Conservation (phyloP, 1,140 invertebrate species). For the Bombus fervidus region DNA sequence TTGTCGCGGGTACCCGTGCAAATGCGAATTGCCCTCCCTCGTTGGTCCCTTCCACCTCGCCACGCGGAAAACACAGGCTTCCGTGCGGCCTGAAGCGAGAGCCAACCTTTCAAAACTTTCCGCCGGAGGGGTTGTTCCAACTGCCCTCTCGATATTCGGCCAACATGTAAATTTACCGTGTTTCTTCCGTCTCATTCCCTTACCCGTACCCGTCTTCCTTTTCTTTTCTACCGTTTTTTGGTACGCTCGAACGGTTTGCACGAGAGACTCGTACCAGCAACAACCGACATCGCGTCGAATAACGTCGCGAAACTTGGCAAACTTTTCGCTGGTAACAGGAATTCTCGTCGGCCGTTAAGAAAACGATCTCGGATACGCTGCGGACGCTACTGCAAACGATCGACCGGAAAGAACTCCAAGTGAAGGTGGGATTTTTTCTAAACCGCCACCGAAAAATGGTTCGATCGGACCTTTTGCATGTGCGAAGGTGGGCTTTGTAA, state of each 20-base stretch:
- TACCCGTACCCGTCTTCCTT: too few species aligned
- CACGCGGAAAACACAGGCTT: not conserved
- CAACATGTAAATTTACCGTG: constrained; percentile 23
- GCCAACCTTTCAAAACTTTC: constrained; percentile 26
- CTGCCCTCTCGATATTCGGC: constrained; percentile 30
- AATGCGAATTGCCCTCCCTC: constrained; percentile 1
- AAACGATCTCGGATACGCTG: constrained; percentile 11
- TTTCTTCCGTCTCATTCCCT: not conserved
- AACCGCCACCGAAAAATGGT: not conserved
- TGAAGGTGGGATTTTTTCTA: not conserved
- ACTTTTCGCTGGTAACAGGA: not conserved
- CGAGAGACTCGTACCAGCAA: not conserved
- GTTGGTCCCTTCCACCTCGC: not conserved
- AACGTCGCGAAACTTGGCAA: not conserved
- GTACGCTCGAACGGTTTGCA: not conserved
- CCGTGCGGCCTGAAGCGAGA: too few species aligned
- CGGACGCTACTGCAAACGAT: constrained; percentile 7
- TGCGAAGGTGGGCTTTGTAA: not conserved
- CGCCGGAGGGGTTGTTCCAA: constrained; percentile 10
- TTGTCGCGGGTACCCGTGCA: constrained; percentile 6
- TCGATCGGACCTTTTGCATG: not conserved
- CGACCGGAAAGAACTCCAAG: not conserved
- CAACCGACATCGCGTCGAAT: not conserved
- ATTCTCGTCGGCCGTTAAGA: not conserved
- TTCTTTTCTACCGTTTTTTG: too few species aligned